Base-by-base conservation (phyloP, 2,888 invertebrate genomes). In the Boloria euphrosyne region DNA sequence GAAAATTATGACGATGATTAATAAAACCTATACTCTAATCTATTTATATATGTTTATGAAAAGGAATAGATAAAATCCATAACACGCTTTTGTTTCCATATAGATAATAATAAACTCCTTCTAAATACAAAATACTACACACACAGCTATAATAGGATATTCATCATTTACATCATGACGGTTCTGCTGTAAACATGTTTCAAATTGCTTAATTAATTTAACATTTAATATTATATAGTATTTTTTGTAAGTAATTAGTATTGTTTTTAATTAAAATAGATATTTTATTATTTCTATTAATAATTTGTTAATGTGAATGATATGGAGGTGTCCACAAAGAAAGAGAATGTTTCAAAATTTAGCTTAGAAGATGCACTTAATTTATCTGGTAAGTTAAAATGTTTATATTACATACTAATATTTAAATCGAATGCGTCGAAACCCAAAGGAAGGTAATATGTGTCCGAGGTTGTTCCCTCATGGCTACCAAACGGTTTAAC, bases 351-450 rank as follows among this genome's bases (percentile, higher is more conserved):
- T 22, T 16, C 52, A 27, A 72, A 71, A 27, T 69, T 55, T 38
- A 62, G 51, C 44, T 72, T 73, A 46, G 74, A 74, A 50, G 68
- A 71, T 27, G 74, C 72, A 1, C 58, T 74, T 38, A 54, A 72
- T 62, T 52, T 68, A 27, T 72, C 71, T 6, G 72, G 74, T 74
- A 63, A 69, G 70, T 57, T 17, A 38, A 53, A 44, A 13, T 16
- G 16, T n/a, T 53, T 10, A n/a, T n/a, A n/a, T n/a, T n/a, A n/a
- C n/a, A 14, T 18, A 13, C 14, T 16, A 46, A 59, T n/a, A 44
- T n/a, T n/a, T n/a, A n/a, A n/a, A n/a, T n/a, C n/a, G n/a, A n/a
- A n/a, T n/a, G n/a, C n/a, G n/a, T n/a, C n/a, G n/a, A n/a, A n/a
- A n/a, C n/a, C n/a, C n/a, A n/a, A n/a, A n/a, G n/a, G n/a, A n/a